Evolutionary conservation across 2,113 vertebrate species (phyloP), one percentile per base, ranked within the genome.

Genomic region (Ammodytes marinus): DNA sequence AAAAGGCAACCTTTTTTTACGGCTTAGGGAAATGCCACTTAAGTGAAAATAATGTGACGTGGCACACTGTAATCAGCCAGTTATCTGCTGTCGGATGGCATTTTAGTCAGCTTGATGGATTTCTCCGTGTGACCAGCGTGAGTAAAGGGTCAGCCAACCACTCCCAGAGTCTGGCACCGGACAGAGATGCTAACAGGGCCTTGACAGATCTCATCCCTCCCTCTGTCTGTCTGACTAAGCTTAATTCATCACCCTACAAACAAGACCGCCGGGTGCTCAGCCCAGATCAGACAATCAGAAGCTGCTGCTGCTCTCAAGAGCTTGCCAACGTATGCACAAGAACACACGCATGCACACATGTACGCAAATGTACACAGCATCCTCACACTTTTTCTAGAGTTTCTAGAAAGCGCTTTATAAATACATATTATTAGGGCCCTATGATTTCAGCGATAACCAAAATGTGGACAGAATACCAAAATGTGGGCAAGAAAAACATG

Each of bases 241-340:
- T 88, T 87, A 91, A 94, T 93, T 90, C 90, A 91, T 93, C 89
- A 91, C 57, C 75, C 67, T 63, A 67, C 74, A 90, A 93, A 93
- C 88, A 88, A 92, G 92, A 84, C 82, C 82, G 78, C 76, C 6
- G 42, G 49, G 69, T 58, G 61, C 61, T 66, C n/a, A 57, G 53
- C 69, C 68, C 70, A 63, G 71, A 82, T 54, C 85, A 88, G 68
- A 77, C 45, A 7, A 45, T 59, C 52, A 17, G 64, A 70, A 74
- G 72, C 82, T 74, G 77, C 82, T 74, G 77, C 75, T 55, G 82
- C 54, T 77, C 64, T 50, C 2, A n/a, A 54, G 40, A 83, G 47
- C 43, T 64, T 1, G 8, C 40, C 54, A 45, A 64, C 50, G 63
- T 61, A 69, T 15, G 43, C 27, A 6, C 43, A 64, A 49, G 59